phyloP scores from a whole-genome alignment of 2,113 vertebrate species.

The Anas platyrhynchos region DNA sequence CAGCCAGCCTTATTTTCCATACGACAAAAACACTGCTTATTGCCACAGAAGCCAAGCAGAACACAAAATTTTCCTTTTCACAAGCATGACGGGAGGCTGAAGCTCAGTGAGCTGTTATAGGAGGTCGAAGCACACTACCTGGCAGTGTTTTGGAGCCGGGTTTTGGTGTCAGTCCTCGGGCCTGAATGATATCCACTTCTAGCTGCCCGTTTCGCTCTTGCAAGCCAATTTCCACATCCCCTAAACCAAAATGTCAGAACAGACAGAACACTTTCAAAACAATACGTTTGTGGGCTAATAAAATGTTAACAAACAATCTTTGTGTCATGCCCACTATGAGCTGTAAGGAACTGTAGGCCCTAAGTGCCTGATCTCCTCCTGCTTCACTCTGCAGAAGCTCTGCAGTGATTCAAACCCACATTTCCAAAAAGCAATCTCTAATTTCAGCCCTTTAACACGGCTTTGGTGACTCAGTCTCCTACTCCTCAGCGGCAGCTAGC shows the following conservation, averaged over 20 bases:
- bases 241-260: conserved; percentile 67
- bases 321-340: neutral
- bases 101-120: neutral
- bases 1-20: neutral
- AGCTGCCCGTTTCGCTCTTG: conserved; percentile 94
- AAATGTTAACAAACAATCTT: neutral
- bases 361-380: neutral
- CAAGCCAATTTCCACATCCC: conserved; percentile 95
- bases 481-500: neutral
- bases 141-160: conserved; percentile 94
- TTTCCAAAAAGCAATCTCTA: neutral
- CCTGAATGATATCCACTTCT: conserved; percentile 98
- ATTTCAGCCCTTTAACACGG: neutral
- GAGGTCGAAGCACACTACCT: conserved; percentile 77
- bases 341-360: neutral
- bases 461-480: neutral
- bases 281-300: neutral
- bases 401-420: neutral
- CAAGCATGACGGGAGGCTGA: neutral
- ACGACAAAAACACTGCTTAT: neutral
- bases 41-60: neutral
- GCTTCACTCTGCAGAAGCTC: neutral
- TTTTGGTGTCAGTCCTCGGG: conserved; percentile 94
- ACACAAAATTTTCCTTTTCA: neutral
- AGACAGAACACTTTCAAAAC: neutral